Evolutionary conservation across 2,888 invertebrate genomes (phyloP).

Genomic region (Aethes cnicana): DNA sequence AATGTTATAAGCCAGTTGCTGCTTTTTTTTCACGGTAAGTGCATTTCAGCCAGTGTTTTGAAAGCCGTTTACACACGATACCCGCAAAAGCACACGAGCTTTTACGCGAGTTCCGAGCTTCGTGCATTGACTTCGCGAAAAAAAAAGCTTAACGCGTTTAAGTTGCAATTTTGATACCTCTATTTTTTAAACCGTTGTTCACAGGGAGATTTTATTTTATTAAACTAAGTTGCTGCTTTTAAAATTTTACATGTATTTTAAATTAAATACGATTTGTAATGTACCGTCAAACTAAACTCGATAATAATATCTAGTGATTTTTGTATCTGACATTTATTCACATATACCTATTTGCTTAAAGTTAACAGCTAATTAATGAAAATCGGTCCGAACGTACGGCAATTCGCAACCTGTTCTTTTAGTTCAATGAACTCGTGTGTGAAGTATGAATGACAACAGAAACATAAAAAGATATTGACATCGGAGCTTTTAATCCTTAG

Average conservation of each 20-base stretch:
- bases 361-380: slow-evolving; percentile 10
- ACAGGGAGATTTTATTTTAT: too few species aligned
- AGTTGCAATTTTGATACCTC: slow-evolving; percentile 11
- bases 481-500: too few species aligned
- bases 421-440: slow-evolving; percentile 22
- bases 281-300: too few species aligned
- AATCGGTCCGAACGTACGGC: neutral
- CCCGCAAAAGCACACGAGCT: slow-evolving; percentile 19
- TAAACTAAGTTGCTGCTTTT: too few species aligned
- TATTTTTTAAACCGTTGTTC: slow-evolving; percentile 3
- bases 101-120: slow-evolving; percentile 18
- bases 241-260: too few species aligned
- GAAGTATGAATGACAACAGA: slow-evolving; percentile 21
- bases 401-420: slow-evolving; percentile 21
- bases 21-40: slow-evolving; percentile 28
- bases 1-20: slow-evolving; percentile 18
- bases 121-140: slow-evolving; percentile 23
- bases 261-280: too few species aligned
- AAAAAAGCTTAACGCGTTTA: slow-evolving; percentile 11
- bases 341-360: slow-evolving; percentile 1
- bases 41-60: neutral
- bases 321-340: too few species aligned
- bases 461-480: slow-evolving; percentile 7
- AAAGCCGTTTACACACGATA: slow-evolving; percentile 14
- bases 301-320: too few species aligned